Conservation (phyloP, 2,113 vertebrate species). For the Gnathonemus echidnorhynchus region DNA sequence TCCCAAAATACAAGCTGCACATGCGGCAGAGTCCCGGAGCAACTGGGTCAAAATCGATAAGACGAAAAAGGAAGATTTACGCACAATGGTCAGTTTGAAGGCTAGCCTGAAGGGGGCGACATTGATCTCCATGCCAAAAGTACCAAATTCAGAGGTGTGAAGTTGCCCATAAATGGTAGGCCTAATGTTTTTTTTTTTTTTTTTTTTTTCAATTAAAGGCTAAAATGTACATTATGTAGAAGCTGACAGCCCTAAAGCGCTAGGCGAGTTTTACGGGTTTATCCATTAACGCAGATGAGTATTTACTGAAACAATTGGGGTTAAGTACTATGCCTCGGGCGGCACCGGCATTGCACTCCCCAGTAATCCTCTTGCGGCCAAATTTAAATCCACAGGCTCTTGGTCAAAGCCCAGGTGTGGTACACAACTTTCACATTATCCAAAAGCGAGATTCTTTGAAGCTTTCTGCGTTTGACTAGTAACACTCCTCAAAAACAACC, state of each 20-base stretch:
- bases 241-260: background rate
- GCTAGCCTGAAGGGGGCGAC: background rate
- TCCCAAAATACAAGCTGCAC: background rate
- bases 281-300: constrained; percentile 6
- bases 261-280: background rate
- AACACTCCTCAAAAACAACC: background rate
- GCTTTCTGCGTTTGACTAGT: background rate
- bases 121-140: background rate
- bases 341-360: background rate
- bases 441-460: background rate
- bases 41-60: background rate
- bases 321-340: background rate
- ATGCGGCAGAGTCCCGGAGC: background rate
- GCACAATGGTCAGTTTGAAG: background rate
- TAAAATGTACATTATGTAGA: background rate
- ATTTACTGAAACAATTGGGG: background rate
- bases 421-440: background rate
- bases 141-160: background rate
- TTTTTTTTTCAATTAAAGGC: background rate
- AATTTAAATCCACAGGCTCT: constrained; percentile 3
- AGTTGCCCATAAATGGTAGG: background rate
- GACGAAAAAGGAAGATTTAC: background rate
- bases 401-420: background rate
- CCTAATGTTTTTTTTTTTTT: background rate
- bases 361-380: background rate